These are phyloP conservation scores for Drosophila trichaetosa DNA, from an alignment of 2,888 invertebrate species.

Conservation along the genomic window DNA sequence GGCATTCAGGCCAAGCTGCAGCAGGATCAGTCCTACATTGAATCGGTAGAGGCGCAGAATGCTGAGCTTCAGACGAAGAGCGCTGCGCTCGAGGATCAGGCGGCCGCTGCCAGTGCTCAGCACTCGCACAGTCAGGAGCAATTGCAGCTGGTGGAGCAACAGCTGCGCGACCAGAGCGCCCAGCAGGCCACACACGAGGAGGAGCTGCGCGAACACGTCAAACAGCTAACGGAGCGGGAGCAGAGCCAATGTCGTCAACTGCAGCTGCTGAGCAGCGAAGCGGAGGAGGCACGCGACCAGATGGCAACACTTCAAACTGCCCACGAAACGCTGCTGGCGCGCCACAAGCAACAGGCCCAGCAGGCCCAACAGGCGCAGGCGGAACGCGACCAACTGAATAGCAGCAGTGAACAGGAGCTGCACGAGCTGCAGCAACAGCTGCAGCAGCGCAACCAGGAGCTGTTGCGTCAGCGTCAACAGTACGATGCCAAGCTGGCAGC, in stretches of 20 bases:
- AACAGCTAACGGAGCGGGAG: conserved; percentile 88
- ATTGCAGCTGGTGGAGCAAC: conserved; percentile 87
- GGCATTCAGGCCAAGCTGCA: conserved; percentile 88
- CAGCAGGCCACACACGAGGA: conserved; percentile 88
- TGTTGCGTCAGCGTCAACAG: conserved; percentile 84
- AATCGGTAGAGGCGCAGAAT: conserved; percentile 89
- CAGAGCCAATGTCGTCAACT: conserved; percentile 87
- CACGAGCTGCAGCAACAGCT: conserved; percentile 80
- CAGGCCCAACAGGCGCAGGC: conserved; percentile 84
- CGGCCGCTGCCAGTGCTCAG: conserved; percentile 87
- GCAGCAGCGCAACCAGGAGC: conserved; percentile 77
- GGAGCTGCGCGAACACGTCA: conserved; percentile 87
- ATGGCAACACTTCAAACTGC: conserved; percentile 85
- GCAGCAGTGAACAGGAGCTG: conserved; percentile 85
- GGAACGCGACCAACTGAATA: conserved; percentile 68
- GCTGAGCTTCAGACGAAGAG: conserved; percentile 88
- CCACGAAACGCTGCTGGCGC: conserved; percentile 83
- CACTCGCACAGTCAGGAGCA: conserved; percentile 87
- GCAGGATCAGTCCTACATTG: conserved; percentile 90
- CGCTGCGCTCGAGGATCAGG: conserved; percentile 88
- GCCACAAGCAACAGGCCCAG: conserved; percentile 84
- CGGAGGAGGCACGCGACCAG: conserved; percentile 85
- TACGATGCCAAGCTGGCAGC: conserved; percentile 84
- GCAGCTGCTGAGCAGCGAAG: conserved; percentile 86
- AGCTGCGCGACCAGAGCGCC: conserved; percentile 87